phyloP scores from a whole-genome alignment of 23 tunicate genomes.

The Styela plicata region DNA sequence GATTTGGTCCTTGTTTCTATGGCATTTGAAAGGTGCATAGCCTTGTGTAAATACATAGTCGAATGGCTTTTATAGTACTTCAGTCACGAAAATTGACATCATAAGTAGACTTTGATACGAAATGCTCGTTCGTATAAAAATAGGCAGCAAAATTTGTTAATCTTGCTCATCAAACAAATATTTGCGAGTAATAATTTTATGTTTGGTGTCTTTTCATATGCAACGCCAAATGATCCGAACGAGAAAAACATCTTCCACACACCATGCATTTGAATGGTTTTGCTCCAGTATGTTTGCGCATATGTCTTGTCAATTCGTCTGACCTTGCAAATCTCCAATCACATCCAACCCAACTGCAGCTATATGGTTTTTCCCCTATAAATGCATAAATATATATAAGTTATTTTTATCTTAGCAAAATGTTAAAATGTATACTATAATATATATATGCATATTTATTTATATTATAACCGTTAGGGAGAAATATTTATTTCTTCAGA shows the following conservation, averaged over 20 bases:
- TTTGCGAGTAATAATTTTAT: too few relatives aligned
- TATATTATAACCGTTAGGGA: too few relatives aligned
- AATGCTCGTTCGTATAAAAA: neutral
- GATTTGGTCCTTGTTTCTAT: neutral
- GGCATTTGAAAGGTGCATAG: neutral
- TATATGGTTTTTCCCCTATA: conserved; percentile 95
- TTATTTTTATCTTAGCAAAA: too few relatives aligned
- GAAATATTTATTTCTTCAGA: neutral
- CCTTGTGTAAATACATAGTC: neutral
- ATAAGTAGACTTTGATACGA: neutral
- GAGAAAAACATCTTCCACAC: conserved; percentile 90
- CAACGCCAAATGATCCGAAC: conserved; percentile 92
- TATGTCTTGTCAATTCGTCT: conserved; percentile 94
- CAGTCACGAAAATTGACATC: conserved; percentile 26
- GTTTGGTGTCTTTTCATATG: conserved; percentile 97
- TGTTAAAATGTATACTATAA: neutral
- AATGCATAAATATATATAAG: conserved; percentile 19
- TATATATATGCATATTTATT: neutral
- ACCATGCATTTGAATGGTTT: conserved; percentile 97
- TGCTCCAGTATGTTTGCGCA: conserved; percentile 99
- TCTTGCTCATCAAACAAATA: too few relatives aligned
- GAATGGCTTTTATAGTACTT: conserved; percentile 24
- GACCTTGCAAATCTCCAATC: conserved; percentile 96
- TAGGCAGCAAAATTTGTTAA: too few relatives aligned
- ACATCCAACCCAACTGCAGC: conserved; percentile 95